A percentile compares a stretch with the other conserved stretches of the same genome.
These are phyloP conservation scores for Mellivora capensis DNA, from an alignment of 2,113 vertebrate genomes.

Conservation along the genomic window DNA sequence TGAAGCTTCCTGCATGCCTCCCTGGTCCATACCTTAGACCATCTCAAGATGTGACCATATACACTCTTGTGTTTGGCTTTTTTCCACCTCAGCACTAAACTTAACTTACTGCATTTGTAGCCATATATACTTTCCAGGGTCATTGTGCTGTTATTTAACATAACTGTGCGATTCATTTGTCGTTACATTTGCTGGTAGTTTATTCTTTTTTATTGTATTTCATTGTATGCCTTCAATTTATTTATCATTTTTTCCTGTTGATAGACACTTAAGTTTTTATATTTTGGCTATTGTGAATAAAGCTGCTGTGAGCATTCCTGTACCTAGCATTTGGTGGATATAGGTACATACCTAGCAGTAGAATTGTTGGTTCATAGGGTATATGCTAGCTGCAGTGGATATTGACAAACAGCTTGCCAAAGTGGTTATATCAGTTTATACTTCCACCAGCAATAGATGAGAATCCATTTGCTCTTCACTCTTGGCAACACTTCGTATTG, in stretches of 20 bases:
- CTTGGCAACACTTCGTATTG: neutral
- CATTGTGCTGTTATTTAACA: neutral
- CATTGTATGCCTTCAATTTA: neutral
- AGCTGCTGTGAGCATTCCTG: neutral
- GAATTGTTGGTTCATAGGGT: neutral
- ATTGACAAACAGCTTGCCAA: neutral
- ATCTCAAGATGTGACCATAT: neutral
- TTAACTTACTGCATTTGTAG: slow-evolving; percentile 29
- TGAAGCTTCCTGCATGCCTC: neutral
- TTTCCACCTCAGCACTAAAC: neutral
- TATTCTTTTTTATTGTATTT: neutral
- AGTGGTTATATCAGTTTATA: neutral
- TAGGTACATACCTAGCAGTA: neutral
- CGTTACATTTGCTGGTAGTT: neutral
- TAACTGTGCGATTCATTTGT: neutral
- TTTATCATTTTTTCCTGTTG: neutral
- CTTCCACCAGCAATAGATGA: neutral
- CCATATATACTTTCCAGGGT: neutral
- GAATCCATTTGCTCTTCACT: neutral
- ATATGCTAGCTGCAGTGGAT: neutral
- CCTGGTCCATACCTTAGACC: neutral
- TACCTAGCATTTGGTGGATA: neutral
- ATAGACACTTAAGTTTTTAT: neutral
- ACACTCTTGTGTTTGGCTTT: neutral
- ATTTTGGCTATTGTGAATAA: neutral